Percentiles rank a stretch among this genome's conserved stretches.
phyloP scores from a whole-genome alignment of 2,797 vertebrate species.

The Ctenopoma kingsleyae region DNA sequence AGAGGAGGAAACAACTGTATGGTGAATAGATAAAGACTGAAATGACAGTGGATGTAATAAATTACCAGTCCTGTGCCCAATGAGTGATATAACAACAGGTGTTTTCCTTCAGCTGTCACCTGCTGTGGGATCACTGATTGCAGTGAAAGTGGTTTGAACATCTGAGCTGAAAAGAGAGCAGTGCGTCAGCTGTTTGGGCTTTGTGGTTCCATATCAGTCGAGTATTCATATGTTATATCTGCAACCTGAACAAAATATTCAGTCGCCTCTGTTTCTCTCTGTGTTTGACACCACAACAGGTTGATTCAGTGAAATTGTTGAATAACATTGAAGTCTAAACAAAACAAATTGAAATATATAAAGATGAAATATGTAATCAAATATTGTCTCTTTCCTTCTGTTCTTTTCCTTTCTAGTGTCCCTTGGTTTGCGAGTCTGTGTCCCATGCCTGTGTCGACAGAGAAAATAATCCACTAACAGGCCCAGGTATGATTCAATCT shows the following conservation, averaged over 20 bases:
- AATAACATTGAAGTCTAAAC: neutral
- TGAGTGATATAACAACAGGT: conserved; percentile 42
- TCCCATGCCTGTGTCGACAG: conserved; percentile 82
- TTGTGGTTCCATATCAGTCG: neutral
- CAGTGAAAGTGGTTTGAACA: conserved; percentile 2
- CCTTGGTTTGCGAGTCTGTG: conserved; percentile 89
- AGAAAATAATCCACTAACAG: conserved; percentile 89
- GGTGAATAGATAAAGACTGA: conserved; percentile 13
- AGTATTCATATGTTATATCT: conserved; percentile 4
- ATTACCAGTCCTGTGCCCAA: conserved; percentile 5
- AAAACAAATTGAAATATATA: neutral
- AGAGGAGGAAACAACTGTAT: conserved; percentile 9
- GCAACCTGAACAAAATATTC: neutral
- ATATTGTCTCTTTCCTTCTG: conserved; percentile 16
- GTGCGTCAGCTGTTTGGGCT: conserved; percentile 10
- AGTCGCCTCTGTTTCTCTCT: neutral
- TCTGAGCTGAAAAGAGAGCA: conserved; percentile 5
- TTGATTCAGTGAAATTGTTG: neutral
- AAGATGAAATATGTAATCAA: too few species aligned
- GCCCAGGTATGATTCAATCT: conserved; percentile 85
- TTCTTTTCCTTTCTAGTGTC: conserved; percentile 83
- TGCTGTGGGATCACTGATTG: conserved; percentile 54
- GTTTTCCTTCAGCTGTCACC: conserved; percentile 41
- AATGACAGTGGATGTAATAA: conserved; percentile 17
- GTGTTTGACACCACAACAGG: neutral